phyloP scores from a whole-genome alignment of 2,797 vertebrate species.

The Lutjanus argentimaculatus region DNA sequence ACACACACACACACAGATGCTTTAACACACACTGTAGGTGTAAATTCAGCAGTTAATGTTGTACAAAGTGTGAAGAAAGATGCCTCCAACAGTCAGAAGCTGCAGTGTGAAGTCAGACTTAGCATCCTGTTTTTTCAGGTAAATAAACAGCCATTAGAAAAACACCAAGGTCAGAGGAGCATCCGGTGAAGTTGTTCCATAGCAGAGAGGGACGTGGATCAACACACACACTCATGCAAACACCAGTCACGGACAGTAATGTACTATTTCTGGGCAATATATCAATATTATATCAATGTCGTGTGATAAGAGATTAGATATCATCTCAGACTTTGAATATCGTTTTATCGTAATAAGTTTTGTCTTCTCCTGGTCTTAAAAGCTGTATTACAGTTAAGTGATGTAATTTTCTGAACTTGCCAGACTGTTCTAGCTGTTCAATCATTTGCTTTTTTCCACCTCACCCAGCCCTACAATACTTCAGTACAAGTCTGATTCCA shows the following conservation, averaged over 20 bases:
- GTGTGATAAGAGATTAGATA: no score
- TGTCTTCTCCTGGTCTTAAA: no score
- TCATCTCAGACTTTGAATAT: no score
- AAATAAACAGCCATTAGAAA: constrained; percentile 79
- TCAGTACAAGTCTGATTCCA: background rate
- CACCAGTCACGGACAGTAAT: background rate
- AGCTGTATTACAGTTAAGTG: no score
- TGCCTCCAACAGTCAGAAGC: constrained; percentile 38
- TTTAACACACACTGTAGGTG: background rate
- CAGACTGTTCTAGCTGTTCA: no score
- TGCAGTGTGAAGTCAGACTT: constrained; percentile 29
- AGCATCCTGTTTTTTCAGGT: constrained; percentile 71
- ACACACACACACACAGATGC: constrained; percentile 34
- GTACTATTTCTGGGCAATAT: no score
- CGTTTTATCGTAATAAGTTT: no score
- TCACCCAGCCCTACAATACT: background rate
- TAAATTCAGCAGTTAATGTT: constrained; percentile 70
- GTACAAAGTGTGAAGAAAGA: constrained; percentile 59
- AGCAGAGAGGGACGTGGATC: background rate
- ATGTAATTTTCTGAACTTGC: no score
- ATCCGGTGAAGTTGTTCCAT: constrained; percentile 47
- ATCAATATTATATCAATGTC: no score
- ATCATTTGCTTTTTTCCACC: no score
- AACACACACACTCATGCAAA: background rate
- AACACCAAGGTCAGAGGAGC: constrained; percentile 57